phyloP scores from a whole-genome alignment of 2,888 invertebrate species.

The Ypsolopha scabrella region DNA sequence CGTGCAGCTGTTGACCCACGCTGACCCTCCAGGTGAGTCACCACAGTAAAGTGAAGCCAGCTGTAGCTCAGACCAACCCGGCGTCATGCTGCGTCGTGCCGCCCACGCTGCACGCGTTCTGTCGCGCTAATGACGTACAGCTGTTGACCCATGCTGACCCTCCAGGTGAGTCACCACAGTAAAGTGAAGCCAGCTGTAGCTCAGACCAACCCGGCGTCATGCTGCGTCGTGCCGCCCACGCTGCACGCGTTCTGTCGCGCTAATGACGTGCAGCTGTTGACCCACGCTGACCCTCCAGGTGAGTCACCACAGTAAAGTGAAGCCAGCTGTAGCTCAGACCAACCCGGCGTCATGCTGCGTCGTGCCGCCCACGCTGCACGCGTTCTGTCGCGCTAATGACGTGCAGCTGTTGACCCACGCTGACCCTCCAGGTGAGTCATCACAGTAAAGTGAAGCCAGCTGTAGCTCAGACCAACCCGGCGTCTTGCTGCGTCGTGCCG shows the following conservation, averaged over 20 bases:
- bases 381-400: constrained; percentile 90
- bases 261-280: constrained; percentile 92
- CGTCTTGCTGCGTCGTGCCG: neutral
- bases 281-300: constrained; percentile 77
- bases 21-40: constrained; percentile 85
- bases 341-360: neutral
- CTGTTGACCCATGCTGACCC: constrained; percentile 82
- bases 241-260: constrained; percentile 91
- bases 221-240: constrained; percentile 77
- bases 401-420: constrained; percentile 92
- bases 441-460: neutral
- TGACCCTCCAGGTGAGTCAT: constrained; percentile 61
- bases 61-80: neutral
- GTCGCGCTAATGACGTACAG: constrained; percentile 91
- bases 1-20: constrained; percentile 94
- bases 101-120: constrained; percentile 88
- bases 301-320: constrained; percentile 16
- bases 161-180: constrained; percentile 61
- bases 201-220: neutral
- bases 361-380: constrained; percentile 87
- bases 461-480: neutral
- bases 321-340: neutral
- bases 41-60: neutral
- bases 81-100: constrained; percentile 65
- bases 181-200: neutral